A percentile compares a stretch with the other conserved stretches of the same genome.
phyloP scores from a whole-genome alignment of 2,888 invertebrate genomes.

The Ophion slaviceki region DNA sequence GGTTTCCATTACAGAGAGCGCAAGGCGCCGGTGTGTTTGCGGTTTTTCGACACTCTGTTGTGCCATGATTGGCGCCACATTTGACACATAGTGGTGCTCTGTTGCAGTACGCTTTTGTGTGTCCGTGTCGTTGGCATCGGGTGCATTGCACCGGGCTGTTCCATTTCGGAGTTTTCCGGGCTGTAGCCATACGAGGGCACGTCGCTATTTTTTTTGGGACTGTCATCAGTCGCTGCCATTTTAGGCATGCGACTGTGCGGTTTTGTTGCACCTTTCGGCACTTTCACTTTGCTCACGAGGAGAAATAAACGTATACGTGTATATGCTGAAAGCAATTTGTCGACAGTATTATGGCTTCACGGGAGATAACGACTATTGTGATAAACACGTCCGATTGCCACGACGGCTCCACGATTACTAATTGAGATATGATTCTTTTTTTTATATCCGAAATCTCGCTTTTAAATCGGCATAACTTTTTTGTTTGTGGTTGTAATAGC shows the following conservation, averaged over 20 bases:
- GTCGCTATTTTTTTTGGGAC: neutral
- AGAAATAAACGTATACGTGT: too few relatives aligned
- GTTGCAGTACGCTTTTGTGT: conserved; percentile 45
- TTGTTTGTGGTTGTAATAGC: too few relatives aligned
- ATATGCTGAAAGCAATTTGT: neutral
- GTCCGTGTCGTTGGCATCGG: conserved; percentile 41
- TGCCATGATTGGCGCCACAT: conserved; percentile 61
- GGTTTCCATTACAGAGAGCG: conserved; percentile 16
- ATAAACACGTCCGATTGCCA: conserved; percentile 33
- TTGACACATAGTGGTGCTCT: conserved; percentile 45
- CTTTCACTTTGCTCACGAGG: too few relatives aligned
- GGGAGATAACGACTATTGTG: neutral
- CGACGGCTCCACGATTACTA: neutral
- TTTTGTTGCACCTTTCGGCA: too few relatives aligned
- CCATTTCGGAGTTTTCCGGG: neutral
- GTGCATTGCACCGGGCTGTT: conserved; percentile 50
- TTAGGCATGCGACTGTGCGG: neutral
- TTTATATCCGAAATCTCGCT: too few relatives aligned
- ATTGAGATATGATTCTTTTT: too few relatives aligned
- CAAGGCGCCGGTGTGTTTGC: conserved; percentile 24
- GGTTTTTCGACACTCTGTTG: conserved; percentile 38
- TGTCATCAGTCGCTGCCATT: neutral
- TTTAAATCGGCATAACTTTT: too few relatives aligned
- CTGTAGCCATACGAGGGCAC: too few relatives aligned
- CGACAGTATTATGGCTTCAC: conserved; percentile 6